phyloP scores from a whole-genome alignment of 2,888 invertebrate genomes.

The Cryptosula pallasiana region DNA sequence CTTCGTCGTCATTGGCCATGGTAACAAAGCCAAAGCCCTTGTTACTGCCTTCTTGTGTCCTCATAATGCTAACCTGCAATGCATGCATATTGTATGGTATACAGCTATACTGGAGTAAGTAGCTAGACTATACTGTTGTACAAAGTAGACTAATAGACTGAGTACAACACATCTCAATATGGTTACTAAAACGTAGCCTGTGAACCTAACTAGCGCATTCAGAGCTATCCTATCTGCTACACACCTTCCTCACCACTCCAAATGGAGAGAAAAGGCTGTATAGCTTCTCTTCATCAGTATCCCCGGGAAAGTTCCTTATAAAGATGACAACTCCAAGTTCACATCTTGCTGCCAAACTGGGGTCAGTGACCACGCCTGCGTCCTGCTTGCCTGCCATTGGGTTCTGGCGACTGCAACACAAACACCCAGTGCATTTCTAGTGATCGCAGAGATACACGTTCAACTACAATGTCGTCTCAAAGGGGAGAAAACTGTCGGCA shows the following conservation, averaged over 20 bases:
- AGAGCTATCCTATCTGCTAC: no score
- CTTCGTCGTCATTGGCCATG: constrained; percentile 52
- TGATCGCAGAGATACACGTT: no score
- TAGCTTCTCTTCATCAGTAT: constrained; percentile 50
- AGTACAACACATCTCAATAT: no score
- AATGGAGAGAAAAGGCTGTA: constrained; percentile 52
- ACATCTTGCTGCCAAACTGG: not conserved
- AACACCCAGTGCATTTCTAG: no score
- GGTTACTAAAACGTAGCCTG: no score
- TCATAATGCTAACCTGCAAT: constrained; percentile 47
- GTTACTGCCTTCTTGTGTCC: constrained; percentile 45
- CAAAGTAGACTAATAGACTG: no score
- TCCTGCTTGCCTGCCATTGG: not conserved
- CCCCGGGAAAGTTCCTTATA: constrained; percentile 53
- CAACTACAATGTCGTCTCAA: no score
- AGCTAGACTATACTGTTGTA: no score
- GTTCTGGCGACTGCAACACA: not conserved
- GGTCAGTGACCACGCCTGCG: not conserved
- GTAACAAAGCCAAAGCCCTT: constrained; percentile 55
- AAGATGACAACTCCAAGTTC: constrained; percentile 38
- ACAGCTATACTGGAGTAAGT: no score
- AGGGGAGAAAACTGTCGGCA: no score
- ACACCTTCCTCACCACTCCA: constrained; percentile 45
- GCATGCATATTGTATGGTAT: no score
- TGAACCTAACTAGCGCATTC: no score